phyloP scores from a whole-genome alignment of 1,140 invertebrate species.

The Trichonephila clavipes region DNA sequence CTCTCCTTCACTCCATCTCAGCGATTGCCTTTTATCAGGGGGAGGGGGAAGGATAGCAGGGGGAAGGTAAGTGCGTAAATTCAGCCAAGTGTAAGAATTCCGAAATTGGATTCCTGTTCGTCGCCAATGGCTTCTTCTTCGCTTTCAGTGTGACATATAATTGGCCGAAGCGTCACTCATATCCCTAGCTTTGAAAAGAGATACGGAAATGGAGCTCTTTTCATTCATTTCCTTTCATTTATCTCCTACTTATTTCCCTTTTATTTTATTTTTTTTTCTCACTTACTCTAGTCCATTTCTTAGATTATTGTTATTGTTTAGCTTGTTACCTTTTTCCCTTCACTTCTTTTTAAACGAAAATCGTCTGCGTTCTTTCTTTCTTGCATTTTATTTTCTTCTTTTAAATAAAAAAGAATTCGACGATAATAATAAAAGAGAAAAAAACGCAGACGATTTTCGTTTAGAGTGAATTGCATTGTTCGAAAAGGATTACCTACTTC shows the following conservation, averaged over 20 bases:
- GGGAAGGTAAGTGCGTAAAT: slow-evolving; percentile 54
- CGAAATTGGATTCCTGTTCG: slow-evolving; percentile 74
- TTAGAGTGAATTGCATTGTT: slow-evolving; percentile 63
- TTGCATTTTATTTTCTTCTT: not conserved
- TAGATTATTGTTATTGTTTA: slow-evolving; percentile 69
- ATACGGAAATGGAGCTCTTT: slow-evolving; percentile 73
- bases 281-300: not conserved
- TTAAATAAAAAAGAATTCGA: not conserved
- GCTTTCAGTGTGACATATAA: slow-evolving; percentile 74
- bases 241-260: slow-evolving; percentile 45
- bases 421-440: slow-evolving; percentile 1
- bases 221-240: slow-evolving; percentile 73
- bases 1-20: slow-evolving; percentile 49
- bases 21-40: slow-evolving; percentile 68
- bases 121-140: slow-evolving; percentile 71
- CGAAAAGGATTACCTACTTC: slow-evolving; percentile 60
- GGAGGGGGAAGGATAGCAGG: not conserved
- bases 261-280: not conserved
- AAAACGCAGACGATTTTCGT: slow-evolving; percentile 30
- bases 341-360: slow-evolving; percentile 31
- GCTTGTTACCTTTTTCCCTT: slow-evolving; percentile 62
- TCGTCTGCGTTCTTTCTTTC: not conserved
- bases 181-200: slow-evolving; percentile 66
- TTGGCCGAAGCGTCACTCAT: slow-evolving; percentile 72
- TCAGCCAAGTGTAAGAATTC: slow-evolving; percentile 71